These are phyloP conservation scores for Cheiracanthium punctorium DNA, from an alignment of 2,888 invertebrate genomes.

Conservation along the genomic window DNA sequence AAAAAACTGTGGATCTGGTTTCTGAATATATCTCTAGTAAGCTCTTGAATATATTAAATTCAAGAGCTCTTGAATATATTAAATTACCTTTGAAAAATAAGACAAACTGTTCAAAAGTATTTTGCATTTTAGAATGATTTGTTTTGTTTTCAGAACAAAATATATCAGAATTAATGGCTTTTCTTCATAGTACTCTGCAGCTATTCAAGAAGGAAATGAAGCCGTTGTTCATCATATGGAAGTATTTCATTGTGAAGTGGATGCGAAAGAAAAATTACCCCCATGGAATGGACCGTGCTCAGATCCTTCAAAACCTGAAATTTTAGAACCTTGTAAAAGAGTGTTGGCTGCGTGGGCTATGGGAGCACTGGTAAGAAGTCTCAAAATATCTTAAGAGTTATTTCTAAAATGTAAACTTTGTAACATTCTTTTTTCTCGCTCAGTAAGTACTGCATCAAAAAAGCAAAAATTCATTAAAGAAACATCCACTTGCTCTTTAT, in stretches of 20 bases:
- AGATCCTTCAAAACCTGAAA: slow-evolving; percentile 83
- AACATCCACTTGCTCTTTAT: too few relatives aligned
- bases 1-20: too few relatives aligned
- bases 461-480: too few relatives aligned
- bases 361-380: slow-evolving; percentile 83
- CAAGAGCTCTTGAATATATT: too few relatives aligned
- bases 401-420: too few relatives aligned
- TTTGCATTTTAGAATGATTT: neutral
- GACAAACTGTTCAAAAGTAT: neutral
- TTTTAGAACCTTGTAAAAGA: slow-evolving; percentile 86
- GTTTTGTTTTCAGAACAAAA: slow-evolving; percentile 39
- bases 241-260: slow-evolving; percentile 93
- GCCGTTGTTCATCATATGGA: slow-evolving; percentile 98
- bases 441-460: too few relatives aligned
- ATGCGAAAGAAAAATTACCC: slow-evolving; percentile 82
- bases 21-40: too few relatives aligned
- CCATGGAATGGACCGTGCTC: slow-evolving; percentile 90
- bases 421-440: too few relatives aligned
- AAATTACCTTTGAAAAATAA: too few relatives aligned
- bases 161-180: too few relatives aligned
- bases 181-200: slow-evolving; percentile 86
- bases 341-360: slow-evolving; percentile 99
- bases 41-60: too few relatives aligned
- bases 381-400: too few relatives aligned
- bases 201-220: slow-evolving; percentile 87